Percentiles rank a stretch among this genome's conserved stretches.
Conservation (phyloP, 2,888 invertebrate species). For the Malachius bipustulatus region DNA sequence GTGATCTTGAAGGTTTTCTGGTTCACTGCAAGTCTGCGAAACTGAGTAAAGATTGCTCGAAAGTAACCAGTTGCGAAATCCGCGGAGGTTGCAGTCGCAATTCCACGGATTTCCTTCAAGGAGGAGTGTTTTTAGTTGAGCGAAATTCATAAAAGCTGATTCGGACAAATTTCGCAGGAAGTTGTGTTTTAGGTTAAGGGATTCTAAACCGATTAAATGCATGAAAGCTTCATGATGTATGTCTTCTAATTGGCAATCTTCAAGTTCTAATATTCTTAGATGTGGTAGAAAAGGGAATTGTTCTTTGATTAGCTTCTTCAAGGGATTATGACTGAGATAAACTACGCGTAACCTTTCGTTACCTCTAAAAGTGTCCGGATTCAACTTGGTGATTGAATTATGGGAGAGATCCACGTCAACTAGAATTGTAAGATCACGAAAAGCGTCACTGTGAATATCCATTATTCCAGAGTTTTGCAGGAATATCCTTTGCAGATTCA, state of each 20-base stretch:
- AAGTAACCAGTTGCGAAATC: constrained; percentile 75
- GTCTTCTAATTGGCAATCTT: constrained; percentile 62
- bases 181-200: constrained; percentile 72
- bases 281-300: constrained; percentile 77
- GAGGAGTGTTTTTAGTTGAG: constrained; percentile 66
- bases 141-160: constrained; percentile 56
- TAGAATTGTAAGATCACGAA: constrained; percentile 71
- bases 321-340: constrained; percentile 70
- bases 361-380: constrained; percentile 70
- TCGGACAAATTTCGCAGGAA: constrained; percentile 57
- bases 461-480: constrained; percentile 63
- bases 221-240: constrained; percentile 69
- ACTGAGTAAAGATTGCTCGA: constrained; percentile 60
- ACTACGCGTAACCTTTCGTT: constrained; percentile 71
- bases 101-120: constrained; percentile 81
- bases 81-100: constrained; percentile 77
- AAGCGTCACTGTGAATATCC: constrained; percentile 72
- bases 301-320: constrained; percentile 56
- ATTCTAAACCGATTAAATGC: constrained; percentile 59
- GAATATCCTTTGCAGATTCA: constrained; percentile 76
- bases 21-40: constrained; percentile 61
- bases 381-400: constrained; percentile 62
- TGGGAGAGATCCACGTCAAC: constrained; percentile 80
- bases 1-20: constrained; percentile 53
- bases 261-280: constrained; percentile 67